Percentiles rank a stretch among this genome's conserved stretches.
These are phyloP conservation scores for Antrozous pallidus DNA, from an alignment of 2,797 vertebrate genomes.

Conservation along the genomic window DNA sequence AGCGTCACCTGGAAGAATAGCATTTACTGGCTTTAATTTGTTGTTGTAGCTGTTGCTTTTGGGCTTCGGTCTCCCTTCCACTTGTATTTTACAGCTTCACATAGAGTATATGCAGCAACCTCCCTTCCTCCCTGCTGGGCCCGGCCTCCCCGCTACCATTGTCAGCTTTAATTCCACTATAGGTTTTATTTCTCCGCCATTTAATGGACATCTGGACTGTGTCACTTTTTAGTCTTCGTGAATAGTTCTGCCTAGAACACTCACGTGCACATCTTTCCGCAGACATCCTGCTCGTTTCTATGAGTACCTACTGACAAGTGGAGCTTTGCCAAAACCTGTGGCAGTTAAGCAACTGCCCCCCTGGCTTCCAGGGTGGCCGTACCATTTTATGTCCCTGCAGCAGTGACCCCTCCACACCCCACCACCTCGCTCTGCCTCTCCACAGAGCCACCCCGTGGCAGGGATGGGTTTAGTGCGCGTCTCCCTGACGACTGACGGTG, in stretches of 20 bases:
- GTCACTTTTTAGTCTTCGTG: neutral
- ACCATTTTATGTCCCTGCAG: neutral
- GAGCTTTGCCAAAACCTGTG: neutral
- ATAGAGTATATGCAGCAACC: rapidly evolving
- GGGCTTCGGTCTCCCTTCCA: neutral
- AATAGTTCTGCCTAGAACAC: neutral
- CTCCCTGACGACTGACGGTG: neutral
- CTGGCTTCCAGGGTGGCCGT: neutral
- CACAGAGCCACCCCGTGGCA: neutral
- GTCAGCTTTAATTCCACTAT: neutral
- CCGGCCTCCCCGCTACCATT: neutral
- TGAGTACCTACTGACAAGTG: neutral
- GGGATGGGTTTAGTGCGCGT: neutral
- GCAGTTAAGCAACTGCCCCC: neutral
- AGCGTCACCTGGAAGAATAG: conserved; percentile 61
- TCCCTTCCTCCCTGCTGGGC: rapidly evolving
- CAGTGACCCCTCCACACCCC: rapidly evolving
- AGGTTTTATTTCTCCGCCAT: neutral
- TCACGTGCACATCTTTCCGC: neutral
- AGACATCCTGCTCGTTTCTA: neutral
- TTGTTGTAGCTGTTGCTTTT: neutral
- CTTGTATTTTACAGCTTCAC: neutral
- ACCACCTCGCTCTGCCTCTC: neutral
- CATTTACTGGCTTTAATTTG: neutral
- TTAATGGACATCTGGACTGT: neutral